Evolutionary conservation across 2,888 invertebrate genomes (phyloP).

Genomic region (Yponomeuta evonymella): DNA sequence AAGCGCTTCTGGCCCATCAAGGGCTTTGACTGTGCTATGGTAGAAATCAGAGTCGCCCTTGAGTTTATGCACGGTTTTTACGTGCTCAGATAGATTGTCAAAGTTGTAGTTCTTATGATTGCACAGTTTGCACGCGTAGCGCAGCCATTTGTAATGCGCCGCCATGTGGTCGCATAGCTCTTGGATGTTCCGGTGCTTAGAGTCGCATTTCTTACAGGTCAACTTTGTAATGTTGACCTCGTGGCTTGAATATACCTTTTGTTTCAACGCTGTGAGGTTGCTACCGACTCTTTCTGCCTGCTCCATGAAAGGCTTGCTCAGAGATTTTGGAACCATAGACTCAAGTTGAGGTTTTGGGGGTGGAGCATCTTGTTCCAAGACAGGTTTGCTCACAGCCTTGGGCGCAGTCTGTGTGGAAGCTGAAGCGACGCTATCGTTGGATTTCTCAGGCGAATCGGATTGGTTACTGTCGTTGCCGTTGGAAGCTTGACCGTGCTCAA

Average conservation of each 20-base stretch:
- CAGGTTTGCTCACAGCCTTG: background rate
- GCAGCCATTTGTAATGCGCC: constrained; percentile 81
- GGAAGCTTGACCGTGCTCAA: constrained; percentile 31
- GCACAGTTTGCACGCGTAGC: constrained; percentile 86
- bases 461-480: constrained; percentile 26
- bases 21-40: constrained; percentile 62
- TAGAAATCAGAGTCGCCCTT: constrained; percentile 73
- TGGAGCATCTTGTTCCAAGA: background rate
- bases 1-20: constrained; percentile 58
- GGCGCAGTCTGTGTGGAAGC: background rate
- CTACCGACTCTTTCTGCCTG: constrained; percentile 49
- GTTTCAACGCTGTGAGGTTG: constrained; percentile 54
- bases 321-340: background rate
- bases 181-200: constrained; percentile 59
- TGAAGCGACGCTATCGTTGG: constrained; percentile 1
- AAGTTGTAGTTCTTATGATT: constrained; percentile 81
- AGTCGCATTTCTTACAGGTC: constrained; percentile 72
- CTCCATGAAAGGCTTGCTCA: constrained; percentile 35
- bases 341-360: background rate
- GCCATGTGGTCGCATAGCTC: constrained; percentile 79
- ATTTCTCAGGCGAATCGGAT: constrained; percentile 36
- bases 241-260: constrained; percentile 38
- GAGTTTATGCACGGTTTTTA: constrained; percentile 78
- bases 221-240: constrained; percentile 60
- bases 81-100: constrained; percentile 80